Evolutionary conservation across 2,888 invertebrate species (phyloP), one percentile per base, ranked within the genome.

Genomic region (Oxytorus armatus): DNA sequence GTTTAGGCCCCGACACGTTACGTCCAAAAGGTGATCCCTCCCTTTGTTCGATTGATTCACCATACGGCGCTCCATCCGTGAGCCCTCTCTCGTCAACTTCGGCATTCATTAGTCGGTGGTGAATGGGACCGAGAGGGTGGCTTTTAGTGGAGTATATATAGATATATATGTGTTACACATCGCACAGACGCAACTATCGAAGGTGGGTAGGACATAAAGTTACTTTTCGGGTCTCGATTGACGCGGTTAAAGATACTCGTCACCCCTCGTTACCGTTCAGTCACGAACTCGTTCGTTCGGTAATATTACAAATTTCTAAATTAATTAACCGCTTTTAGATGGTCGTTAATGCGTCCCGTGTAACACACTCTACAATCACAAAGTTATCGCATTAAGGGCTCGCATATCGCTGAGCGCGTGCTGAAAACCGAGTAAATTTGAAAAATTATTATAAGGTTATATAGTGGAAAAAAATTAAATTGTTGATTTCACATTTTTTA

Each of bases 11-110:
- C 49, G 73, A 77, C 73, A 49, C 68, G 72, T 73, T 73, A 55
- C 74, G 57, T 65, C 63, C 76, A 53, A 44, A 44, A 57, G 80
- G 77, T 65, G 80, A 81, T 73, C 47, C 65, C 65, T 77, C 66
- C 73, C 80, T 81, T 81, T 81, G 80, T 69, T 69, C 77, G 77
- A 81, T 77, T 77, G 80, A 81, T 77, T 81, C 74, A 65, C 73
- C 80, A 77, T 81, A 81, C 77, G 74, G 73, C 69, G 69, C 72
- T 61, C 72, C 79, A 76, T 76, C 69, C 55, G 49, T 59, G 49
- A 47, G 23, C 68, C 77, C 55, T 55, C 55, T 55, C 63, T 74
- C 74, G 65, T 55, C 53, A 63, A 81, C 69, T 81, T 77, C 72
- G 73, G n/a, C 68, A 77, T 77, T 81, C 80, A 81, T 81, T 77